phyloP scores from a whole-genome alignment of 2,797 vertebrate species.

The Anniella stebbinsi region DNA sequence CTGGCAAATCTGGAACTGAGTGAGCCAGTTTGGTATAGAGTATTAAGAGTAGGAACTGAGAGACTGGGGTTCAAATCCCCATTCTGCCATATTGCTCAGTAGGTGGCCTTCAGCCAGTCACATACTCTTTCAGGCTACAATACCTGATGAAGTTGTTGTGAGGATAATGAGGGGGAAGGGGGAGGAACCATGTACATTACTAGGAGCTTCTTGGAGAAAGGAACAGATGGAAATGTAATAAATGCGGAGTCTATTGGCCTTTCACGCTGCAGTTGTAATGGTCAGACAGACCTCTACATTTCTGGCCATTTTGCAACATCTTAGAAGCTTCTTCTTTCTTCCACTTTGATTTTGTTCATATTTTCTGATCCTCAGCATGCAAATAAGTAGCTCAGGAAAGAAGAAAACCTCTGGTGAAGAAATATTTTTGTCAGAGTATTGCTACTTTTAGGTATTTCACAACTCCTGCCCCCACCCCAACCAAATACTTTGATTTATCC shows the following conservation, averaged over 20 bases:
- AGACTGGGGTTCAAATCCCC: background rate
- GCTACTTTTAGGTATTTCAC: slow-evolving; percentile 8
- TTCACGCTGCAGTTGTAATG: background rate
- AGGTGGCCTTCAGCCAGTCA: background rate
- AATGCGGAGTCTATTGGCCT: background rate
- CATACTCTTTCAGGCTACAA: background rate
- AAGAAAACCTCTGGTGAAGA: background rate
- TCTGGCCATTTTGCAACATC: background rate
- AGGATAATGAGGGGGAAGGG: background rate
- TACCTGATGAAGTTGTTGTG: background rate
- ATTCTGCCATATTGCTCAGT: background rate
- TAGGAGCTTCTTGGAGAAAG: background rate
- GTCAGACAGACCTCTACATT: background rate
- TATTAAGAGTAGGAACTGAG: background rate
- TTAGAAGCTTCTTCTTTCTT: background rate
- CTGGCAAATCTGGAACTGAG: background rate
- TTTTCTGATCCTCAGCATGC: background rate
- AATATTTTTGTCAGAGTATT: background rate
- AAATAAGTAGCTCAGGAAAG: background rate
- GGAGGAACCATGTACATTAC: background rate
- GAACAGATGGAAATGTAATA: background rate
- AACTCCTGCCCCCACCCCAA: background rate
- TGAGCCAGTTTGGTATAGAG: background rate
- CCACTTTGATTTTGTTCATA: background rate
- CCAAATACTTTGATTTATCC: slow-evolving; percentile 19